Evolutionary conservation across 2,797 vertebrate genomes (phyloP).

Genomic region (Cirrhinus molitorella): DNA sequence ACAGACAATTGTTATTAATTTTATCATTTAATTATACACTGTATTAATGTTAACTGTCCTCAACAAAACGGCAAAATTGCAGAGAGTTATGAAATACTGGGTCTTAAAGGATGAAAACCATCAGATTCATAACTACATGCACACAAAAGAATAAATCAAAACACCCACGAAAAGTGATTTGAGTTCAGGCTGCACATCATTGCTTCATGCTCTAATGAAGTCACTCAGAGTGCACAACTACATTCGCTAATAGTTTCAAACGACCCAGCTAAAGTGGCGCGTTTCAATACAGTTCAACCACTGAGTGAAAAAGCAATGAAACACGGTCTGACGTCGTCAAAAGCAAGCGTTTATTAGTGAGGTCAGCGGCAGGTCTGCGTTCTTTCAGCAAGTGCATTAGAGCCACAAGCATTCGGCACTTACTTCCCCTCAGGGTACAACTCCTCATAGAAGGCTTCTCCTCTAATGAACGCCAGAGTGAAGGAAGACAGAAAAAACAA

Average conservation of each 20-base stretch:
- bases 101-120: neutral
- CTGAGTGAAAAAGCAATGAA: conserved; percentile 62
- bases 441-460: conserved; percentile 76
- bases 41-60: neutral
- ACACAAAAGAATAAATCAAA: conserved; percentile 18
- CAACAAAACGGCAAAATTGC: neutral
- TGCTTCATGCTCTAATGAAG: neutral
- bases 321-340: conserved; percentile 51
- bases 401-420: conserved; percentile 68
- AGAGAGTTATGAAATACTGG: too few relatives aligned
- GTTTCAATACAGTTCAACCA: conserved; percentile 56
- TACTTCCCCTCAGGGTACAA: conserved; percentile 79
- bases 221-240: neutral
- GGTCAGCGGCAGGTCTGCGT: conserved; percentile 20
- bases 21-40: neutral
- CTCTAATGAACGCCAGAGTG: conserved; percentile 67
- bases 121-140: conserved; percentile 8
- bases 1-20: neutral
- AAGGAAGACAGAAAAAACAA: conserved; percentile 15
- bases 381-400: conserved; percentile 26
- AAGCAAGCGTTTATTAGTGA: conserved; percentile 58
- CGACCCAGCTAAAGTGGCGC: conserved; percentile 28
- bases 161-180: conserved; percentile 6
- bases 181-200: neutral
- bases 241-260: conserved; percentile 26